A percentile compares a stretch with the other conserved stretches of the same genome.
Conservation (phyloP, 2,888 invertebrate genomes). For the Nomada hirtipes region DNA sequence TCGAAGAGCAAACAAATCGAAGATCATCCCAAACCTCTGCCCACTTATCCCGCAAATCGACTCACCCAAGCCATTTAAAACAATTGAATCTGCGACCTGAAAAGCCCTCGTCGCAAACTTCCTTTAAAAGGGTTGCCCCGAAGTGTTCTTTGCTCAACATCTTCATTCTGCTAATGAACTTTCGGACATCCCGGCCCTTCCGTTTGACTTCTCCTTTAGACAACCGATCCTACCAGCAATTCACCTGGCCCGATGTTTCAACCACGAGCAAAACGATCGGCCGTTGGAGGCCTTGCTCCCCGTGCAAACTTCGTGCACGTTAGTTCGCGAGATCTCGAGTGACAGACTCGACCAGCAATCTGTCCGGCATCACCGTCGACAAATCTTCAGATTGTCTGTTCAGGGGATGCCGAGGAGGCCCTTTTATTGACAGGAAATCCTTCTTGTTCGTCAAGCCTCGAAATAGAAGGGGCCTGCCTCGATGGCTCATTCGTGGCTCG, state of each 20-base stretch:
- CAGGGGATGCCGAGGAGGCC: conserved; percentile 17
- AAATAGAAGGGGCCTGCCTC: neutral
- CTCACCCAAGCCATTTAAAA: too few relatives aligned
- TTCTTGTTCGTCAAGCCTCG: conserved; percentile 63
- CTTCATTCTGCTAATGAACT: neutral
- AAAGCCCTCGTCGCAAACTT: neutral
- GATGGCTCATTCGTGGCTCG: neutral
- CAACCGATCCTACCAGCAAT: too few relatives aligned
- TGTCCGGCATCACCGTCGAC: conserved; percentile 45
- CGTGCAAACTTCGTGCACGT: conserved; percentile 12
- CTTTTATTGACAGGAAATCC: conserved; percentile 71
- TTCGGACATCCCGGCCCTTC: neutral
- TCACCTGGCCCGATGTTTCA: neutral
- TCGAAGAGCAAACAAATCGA: too few relatives aligned
- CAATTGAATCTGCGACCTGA: too few relatives aligned
- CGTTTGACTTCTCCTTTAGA: neutral
- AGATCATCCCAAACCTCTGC: too few relatives aligned
- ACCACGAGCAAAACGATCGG: neutral
- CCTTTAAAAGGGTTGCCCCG: neutral
- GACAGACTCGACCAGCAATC: conserved; percentile 49
- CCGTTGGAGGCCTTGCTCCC: neutral
- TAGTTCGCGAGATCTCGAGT: conserved; percentile 42
- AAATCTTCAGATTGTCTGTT: conserved; percentile 48
- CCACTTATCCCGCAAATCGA: too few relatives aligned
- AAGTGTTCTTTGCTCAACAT: conserved; percentile 3